Evolutionary conservation across 1,140 invertebrate species (phyloP), one percentile per base, ranked within the genome.

Genomic region (Eumeta japonica): DNA sequence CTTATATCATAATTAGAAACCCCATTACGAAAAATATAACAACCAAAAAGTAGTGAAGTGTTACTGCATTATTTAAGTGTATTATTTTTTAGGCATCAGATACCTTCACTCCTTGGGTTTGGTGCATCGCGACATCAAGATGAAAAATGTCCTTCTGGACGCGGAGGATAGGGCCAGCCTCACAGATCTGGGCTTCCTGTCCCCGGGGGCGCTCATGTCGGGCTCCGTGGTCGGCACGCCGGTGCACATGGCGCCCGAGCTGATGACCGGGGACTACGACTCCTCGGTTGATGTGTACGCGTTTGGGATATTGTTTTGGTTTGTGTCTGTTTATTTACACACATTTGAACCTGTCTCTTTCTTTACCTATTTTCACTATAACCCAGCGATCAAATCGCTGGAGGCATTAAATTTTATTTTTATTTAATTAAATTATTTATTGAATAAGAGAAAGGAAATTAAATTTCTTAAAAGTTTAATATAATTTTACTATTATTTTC

Each of bases 201-300:
- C 93, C 50, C 89, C 90, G 1, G 90, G 89, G 67, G 89, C 90
- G 0, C 92, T 94, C 83, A 90, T 94, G 81, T 92, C 88, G 3
- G 90, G 86, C 10, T 89, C 86, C 46, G 82, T 90, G 37, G 88
- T 90, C 7, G 91, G 91, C 11, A 94, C 91, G 4, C 92, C 91
- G 0, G 89, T 94, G 41, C 91, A 94, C 58, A 94, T 95, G 92
- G 90, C 91, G 17, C 92, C 92, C 1, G 91, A 95, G 75, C 77
- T 95, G 13, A 80, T 93, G 28, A 84, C 82, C 27, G 86, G 87
- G 0, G 80, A 84, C 45, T 94, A 94, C 55, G 88, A 92, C 55
- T 88, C 85, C 48, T 85, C 84, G 41, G 91, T 95, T 10, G 91
- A 95, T 58, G 85, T 94, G 1, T 94, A 94, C 62, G 91, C 91